phyloP scores from a whole-genome alignment of 2,113 vertebrate genomes.

The Syrmaticus mikado region DNA sequence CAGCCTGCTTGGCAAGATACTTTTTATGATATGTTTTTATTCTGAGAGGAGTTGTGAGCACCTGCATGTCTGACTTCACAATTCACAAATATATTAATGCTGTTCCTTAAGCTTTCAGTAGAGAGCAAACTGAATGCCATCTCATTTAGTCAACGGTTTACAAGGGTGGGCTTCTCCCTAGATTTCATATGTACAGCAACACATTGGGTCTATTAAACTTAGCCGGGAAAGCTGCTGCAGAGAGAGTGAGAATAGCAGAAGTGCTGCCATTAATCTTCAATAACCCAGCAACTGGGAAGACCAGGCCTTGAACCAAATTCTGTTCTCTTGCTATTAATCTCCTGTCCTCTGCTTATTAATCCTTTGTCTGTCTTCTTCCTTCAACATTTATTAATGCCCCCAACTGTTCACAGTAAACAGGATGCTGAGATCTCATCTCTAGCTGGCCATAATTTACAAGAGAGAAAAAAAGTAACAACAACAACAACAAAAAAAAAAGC shows the following conservation, averaged over 20 bases:
- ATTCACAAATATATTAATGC: background rate
- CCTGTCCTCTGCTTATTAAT: constrained; percentile 52
- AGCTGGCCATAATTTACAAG: constrained; percentile 2
- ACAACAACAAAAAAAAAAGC: background rate
- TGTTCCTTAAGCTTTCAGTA: background rate
- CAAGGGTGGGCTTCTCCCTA: constrained; percentile 3
- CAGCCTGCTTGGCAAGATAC: background rate
- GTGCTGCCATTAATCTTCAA: constrained; percentile 51
- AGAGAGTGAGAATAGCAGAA: background rate
- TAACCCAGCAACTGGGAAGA: constrained; percentile 21
- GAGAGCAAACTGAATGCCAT: background rate
- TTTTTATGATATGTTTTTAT: constrained; percentile 15
- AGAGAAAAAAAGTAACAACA: background rate
- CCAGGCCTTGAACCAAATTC: constrained; percentile 50
- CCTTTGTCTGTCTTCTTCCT: constrained; percentile 47
- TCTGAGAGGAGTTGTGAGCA: background rate
- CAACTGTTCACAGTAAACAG: constrained; percentile 40
- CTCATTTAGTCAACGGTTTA: background rate
- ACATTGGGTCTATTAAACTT: background rate
- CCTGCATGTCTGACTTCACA: background rate
- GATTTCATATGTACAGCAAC: constrained; percentile 33
- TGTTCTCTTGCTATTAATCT: constrained; percentile 42
- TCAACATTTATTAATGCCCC: constrained; percentile 56
- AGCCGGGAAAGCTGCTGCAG: background rate
- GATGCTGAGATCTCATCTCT: constrained; percentile 22